Evolutionary conservation across 2,797 vertebrate species (phyloP).

Genomic region (Sebastes alutus): DNA sequence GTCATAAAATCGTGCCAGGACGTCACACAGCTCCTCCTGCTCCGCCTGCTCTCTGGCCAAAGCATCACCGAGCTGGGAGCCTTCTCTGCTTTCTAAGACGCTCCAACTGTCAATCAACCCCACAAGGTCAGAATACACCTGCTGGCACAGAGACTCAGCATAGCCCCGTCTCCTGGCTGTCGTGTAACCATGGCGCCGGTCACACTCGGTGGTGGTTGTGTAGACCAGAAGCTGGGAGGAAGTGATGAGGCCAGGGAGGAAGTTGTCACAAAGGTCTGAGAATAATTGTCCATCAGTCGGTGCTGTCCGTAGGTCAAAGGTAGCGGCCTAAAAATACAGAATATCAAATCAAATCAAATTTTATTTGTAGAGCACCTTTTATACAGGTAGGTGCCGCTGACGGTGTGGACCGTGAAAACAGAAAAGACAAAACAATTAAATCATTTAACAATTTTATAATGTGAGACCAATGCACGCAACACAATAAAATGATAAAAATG

Average conservation of each 20-base stretch:
- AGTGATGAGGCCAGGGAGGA: conserved; percentile 75
- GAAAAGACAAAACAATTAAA: too few species aligned
- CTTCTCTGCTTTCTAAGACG: neutral
- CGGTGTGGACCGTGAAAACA: too few species aligned
- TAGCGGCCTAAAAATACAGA: conserved; percentile 17
- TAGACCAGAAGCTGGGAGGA: conserved; percentile 76
- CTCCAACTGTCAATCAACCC: conserved; percentile 56
- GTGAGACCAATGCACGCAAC: too few species aligned
- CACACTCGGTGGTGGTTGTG: conserved; percentile 70
- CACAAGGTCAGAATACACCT: conserved; percentile 78
- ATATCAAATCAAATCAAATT: neutral
- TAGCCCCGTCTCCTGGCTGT: conserved; percentile 72
- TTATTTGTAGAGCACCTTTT: too few species aligned
- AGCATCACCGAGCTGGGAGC: neutral
- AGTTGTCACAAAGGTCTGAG: conserved; percentile 75
- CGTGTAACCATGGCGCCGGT: conserved; percentile 71
- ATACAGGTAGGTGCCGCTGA: too few species aligned
- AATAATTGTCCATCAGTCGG: conserved; percentile 47
- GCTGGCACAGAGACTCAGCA: conserved; percentile 75
- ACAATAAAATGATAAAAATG: too few species aligned
- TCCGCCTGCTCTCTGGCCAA: conserved; percentile 56
- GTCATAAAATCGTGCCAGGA: conserved; percentile 74
- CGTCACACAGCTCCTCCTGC: conserved; percentile 74
- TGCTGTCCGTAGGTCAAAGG: neutral
- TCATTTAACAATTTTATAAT: too few species aligned